These are phyloP conservation scores for Maconellicoccus hirsutus DNA, from an alignment of 1,140 invertebrate genomes.

Conservation along the genomic window DNA sequence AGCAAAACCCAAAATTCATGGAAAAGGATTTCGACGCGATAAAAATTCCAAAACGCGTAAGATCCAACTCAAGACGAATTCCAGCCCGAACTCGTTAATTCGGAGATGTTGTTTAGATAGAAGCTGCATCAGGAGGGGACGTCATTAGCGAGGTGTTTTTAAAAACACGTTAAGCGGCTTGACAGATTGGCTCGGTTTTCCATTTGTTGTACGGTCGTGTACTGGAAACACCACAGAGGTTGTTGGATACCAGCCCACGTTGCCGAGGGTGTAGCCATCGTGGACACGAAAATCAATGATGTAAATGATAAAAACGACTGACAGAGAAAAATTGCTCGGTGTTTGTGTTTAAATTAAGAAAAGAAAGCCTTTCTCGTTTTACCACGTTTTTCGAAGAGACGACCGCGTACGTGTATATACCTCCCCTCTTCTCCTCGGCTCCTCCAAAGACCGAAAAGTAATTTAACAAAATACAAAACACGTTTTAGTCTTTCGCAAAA, in stretches of 20 bases:
- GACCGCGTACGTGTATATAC: too few relatives aligned
- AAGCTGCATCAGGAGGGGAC: not conserved
- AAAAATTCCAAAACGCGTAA: too few relatives aligned
- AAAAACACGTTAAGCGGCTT: not conserved
- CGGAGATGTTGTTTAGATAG: conserved; percentile 8
- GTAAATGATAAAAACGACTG: conserved; percentile 4
- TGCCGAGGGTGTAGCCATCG: not conserved
- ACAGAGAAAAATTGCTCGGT: not conserved
- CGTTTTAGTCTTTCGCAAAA: too few relatives aligned
- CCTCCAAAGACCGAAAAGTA: too few relatives aligned
- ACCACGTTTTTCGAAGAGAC: too few relatives aligned
- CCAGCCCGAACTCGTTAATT: not conserved
- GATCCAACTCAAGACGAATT: too few relatives aligned
- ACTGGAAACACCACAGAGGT: too few relatives aligned
- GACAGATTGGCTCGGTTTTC: conserved; percentile 7
- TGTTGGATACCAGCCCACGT: too few relatives aligned
- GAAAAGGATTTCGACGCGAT: too few relatives aligned
- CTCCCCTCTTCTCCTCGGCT: too few relatives aligned
- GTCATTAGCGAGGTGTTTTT: not conserved
- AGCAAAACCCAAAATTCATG: too few relatives aligned
- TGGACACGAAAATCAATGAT: conserved; percentile 7
- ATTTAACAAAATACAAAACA: too few relatives aligned
- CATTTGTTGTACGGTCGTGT: not conserved
- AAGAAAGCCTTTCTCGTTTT: not conserved
- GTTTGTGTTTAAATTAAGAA: conserved; percentile 5